These are phyloP conservation scores for Oryzaephilus surinamensis DNA, from an alignment of 1,140 invertebrate species.

Conservation along the genomic window DNA sequence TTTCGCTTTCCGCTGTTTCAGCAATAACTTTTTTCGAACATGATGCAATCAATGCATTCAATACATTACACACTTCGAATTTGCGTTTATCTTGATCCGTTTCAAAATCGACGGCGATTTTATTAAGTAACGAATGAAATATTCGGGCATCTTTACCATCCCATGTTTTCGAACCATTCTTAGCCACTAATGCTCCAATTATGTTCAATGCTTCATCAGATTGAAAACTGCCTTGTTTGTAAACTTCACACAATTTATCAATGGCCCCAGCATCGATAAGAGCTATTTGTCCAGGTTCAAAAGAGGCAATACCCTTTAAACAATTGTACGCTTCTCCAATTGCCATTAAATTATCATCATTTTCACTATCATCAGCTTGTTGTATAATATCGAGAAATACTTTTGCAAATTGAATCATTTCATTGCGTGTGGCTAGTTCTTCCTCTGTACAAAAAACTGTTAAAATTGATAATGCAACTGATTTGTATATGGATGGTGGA, in stretches of 20 bases:
- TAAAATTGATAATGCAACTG: slow-evolving; percentile 73
- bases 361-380: slow-evolving; percentile 66
- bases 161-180: slow-evolving; percentile 63
- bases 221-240: slow-evolving; percentile 74
- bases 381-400: slow-evolving; percentile 73
- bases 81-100: slow-evolving; percentile 77
- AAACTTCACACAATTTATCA: slow-evolving; percentile 71
- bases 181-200: slow-evolving; percentile 56
- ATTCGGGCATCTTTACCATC: slow-evolving; percentile 55
- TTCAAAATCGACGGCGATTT: slow-evolving; percentile 76
- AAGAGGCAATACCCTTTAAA: slow-evolving; percentile 63
- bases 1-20: slow-evolving; percentile 51
- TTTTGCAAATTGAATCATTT: slow-evolving; percentile 70
- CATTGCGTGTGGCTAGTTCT: slow-evolving; percentile 65
- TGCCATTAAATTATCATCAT: slow-evolving; percentile 77
- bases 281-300: slow-evolving; percentile 61
- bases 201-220: slow-evolving; percentile 75
- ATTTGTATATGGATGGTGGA: slow-evolving; percentile 78
- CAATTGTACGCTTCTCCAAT: slow-evolving; percentile 80
- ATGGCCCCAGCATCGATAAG: slow-evolving; percentile 66
- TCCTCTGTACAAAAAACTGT: slow-evolving; percentile 71
- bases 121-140: slow-evolving; percentile 73
- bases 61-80: slow-evolving; percentile 69
- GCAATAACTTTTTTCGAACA: slow-evolving; percentile 54
- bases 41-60: slow-evolving; percentile 63